Conservation (phyloP, 2,888 invertebrate species). For the Gonocerus acuteangulatus region DNA sequence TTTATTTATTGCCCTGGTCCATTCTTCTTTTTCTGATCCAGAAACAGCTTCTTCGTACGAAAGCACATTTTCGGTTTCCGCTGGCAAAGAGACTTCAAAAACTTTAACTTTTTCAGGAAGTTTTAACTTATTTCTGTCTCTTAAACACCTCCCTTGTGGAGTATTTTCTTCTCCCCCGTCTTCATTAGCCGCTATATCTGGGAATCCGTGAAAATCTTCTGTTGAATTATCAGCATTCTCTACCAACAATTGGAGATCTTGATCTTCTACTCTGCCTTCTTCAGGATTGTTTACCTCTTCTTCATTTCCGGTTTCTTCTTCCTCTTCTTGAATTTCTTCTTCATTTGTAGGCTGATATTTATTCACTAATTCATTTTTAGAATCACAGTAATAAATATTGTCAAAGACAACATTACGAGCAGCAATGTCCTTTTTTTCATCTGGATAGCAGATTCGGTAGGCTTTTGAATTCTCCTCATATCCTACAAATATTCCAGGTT, state of each 20-base stretch:
- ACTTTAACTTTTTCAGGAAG: neutral
- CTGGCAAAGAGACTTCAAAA: neutral
- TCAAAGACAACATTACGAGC: constrained; percentile 22
- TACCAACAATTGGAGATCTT: neutral
- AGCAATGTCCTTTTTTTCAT: neutral
- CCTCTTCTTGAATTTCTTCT: neutral
- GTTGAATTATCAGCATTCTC: neutral
- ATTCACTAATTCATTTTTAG: neutral
- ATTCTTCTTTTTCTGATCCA: constrained; percentile 2
- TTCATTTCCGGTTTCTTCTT: neutral
- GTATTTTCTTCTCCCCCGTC: neutral
- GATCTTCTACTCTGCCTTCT: neutral
- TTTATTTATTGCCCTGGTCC: neutral
- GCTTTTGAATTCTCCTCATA: constrained; percentile 16
- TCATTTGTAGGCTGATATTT: neutral
- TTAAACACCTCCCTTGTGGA: neutral
- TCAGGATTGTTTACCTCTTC: neutral
- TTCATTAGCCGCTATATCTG: neutral
- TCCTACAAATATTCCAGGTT: constrained; percentile 21
- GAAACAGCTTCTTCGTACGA: neutral
- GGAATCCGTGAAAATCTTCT: neutral
- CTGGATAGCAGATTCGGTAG: constrained; percentile 9
- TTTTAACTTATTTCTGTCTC: neutral
- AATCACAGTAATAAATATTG: neutral
- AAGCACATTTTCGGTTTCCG: neutral